These are phyloP conservation scores for Heloderma charlesbogerti DNA, from an alignment of 2,113 vertebrate species.

Conservation along the genomic window DNA sequence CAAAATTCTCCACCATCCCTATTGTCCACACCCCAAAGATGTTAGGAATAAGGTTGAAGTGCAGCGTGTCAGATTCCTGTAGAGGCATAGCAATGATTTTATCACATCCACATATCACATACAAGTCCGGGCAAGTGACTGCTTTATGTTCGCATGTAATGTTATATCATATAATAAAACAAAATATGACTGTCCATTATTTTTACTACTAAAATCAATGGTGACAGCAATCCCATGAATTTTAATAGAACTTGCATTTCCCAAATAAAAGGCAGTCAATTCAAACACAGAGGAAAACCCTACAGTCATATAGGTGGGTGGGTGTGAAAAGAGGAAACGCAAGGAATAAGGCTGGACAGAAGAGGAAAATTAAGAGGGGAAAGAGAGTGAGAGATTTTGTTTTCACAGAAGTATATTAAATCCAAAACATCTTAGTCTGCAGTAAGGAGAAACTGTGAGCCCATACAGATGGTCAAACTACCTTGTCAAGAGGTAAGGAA, in stretches of 20 bases:
- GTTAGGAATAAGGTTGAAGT: not conserved
- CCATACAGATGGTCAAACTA: not conserved
- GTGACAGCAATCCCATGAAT: slow-evolving; percentile 47
- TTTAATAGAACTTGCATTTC: slow-evolving; percentile 59
- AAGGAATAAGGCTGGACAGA: not conserved
- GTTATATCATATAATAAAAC: slow-evolving; percentile 61
- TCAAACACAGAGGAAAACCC: not conserved
- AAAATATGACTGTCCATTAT: slow-evolving; percentile 58
- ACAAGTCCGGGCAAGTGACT: slow-evolving; percentile 36
- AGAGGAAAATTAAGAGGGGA: not conserved
- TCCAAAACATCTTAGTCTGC: not conserved
- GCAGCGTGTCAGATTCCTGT: not conserved
- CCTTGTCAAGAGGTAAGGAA: not conserved
- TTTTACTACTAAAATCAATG: slow-evolving; percentile 69
- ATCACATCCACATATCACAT: slow-evolving; percentile 19
- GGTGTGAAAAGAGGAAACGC: accelerated
- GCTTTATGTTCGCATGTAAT: slow-evolving; percentile 41
- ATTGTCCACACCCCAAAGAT: slow-evolving; percentile 16
- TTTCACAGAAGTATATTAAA: not conserved
- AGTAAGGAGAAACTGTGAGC: not conserved
- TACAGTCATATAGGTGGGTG: too few relatives aligned
- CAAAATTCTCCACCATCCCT: too few relatives aligned
- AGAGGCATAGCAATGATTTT: slow-evolving; percentile 19
- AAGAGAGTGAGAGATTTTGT: not conserved
- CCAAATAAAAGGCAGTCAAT: slow-evolving; percentile 67